Conservation (phyloP, 2,113 vertebrate genomes). For the Myrmecobius fasciatus region DNA sequence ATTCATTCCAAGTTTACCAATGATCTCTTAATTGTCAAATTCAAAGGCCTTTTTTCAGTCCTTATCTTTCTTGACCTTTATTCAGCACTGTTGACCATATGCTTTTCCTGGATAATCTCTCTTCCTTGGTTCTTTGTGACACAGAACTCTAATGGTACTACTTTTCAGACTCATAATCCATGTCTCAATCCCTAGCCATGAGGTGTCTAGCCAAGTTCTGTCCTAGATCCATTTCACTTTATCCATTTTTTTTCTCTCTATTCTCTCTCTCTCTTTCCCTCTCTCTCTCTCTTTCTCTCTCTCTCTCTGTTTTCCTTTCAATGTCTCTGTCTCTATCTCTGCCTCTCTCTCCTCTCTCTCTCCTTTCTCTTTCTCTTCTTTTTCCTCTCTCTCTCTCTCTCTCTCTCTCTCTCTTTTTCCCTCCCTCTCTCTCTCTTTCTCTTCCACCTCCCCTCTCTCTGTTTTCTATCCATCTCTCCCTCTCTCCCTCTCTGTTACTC, state of each 20-base stretch:
- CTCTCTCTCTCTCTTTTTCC: too few relatives aligned
- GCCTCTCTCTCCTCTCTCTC: too few relatives aligned
- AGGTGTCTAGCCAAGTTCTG: background rate
- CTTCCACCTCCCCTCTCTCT: background rate
- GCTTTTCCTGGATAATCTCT: background rate
- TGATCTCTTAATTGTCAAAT: background rate
- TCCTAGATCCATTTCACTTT: background rate
- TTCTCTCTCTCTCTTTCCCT: background rate
- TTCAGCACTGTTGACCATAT: background rate
- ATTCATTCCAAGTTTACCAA: background rate
- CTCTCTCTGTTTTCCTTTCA: too few relatives aligned
- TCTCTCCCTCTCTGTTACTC: fast-evolving
- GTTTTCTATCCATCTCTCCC: too few relatives aligned
- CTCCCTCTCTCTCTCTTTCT: background rate
- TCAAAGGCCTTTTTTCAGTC: background rate
- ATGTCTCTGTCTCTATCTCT: too few relatives aligned
- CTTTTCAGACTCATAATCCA: background rate
- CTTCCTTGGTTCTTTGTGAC: background rate
- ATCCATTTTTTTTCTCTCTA: background rate
- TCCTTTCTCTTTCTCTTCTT: too few relatives aligned
- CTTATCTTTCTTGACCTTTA: background rate
- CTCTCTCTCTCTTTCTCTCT: too few relatives aligned
- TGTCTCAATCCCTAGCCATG: background rate
- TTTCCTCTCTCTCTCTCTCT: too few relatives aligned
- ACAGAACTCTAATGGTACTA: background rate